These are phyloP conservation scores for Cancer borealis DNA, from an alignment of 2,888 invertebrate species.

Conservation along the genomic window DNA sequence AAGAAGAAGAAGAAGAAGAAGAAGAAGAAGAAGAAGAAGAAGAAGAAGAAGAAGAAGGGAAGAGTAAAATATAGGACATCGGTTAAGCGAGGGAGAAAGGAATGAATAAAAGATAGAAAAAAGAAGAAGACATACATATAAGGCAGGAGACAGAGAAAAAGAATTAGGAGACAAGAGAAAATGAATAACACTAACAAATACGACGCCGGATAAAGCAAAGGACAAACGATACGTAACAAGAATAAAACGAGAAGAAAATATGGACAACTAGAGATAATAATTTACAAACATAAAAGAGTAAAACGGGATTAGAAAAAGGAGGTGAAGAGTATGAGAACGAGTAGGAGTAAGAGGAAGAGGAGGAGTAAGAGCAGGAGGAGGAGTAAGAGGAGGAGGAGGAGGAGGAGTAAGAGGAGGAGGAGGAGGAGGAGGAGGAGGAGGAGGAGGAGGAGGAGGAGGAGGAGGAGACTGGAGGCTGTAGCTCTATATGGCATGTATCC, in stretches of 20 bases:
- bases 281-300: background rate
- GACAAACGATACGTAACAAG: background rate
- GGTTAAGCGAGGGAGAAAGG: background rate
- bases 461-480: conserved; percentile 49
- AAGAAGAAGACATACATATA: background rate
- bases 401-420: background rate
- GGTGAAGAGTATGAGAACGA: background rate
- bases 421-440: background rate
- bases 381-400: background rate
- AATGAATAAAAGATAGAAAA: background rate
- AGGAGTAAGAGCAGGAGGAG: background rate
- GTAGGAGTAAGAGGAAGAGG: background rate
- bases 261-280: background rate
- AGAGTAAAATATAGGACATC: background rate
- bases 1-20: background rate
- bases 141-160: background rate
- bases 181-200: background rate
- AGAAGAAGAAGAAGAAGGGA: background rate
- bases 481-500: conserved; percentile 48
- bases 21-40: background rate
- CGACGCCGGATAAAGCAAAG: background rate
- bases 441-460: background rate
- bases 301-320: background rate
- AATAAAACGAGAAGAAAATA: background rate
- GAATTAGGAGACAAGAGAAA: background rate